phyloP scores from a whole-genome alignment of 2,888 invertebrate genomes.

The Polydrusus pterygomalis region DNA sequence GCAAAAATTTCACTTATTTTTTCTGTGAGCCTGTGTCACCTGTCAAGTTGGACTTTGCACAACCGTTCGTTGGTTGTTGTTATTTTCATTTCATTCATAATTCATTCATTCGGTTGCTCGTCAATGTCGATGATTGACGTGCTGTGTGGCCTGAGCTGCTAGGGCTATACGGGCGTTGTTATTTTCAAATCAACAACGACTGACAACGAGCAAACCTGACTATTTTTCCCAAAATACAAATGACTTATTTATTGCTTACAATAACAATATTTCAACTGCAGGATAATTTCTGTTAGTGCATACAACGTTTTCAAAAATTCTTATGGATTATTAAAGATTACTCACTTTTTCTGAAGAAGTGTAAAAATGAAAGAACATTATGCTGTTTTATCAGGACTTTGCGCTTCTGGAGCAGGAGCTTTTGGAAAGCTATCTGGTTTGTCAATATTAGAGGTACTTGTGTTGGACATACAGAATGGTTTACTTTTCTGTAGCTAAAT shows the following conservation, averaged over 20 bases:
- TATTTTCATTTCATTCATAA: too few relatives aligned
- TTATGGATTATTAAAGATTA: neutral
- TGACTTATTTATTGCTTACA: too few relatives aligned
- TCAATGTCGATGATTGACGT: too few relatives aligned
- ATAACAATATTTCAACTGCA: too few relatives aligned
- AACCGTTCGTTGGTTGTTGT: neutral
- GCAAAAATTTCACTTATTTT: too few relatives aligned
- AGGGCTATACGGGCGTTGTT: too few relatives aligned
- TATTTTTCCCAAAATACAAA: too few relatives aligned
- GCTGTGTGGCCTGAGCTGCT: too few relatives aligned
- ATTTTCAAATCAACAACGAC: neutral
- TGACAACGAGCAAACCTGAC: too few relatives aligned
- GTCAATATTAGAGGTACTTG: slow-evolving; percentile 66
- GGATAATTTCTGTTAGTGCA: too few relatives aligned
- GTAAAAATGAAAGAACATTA: slow-evolving; percentile 60
- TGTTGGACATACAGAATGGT: neutral
- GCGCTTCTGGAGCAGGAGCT: slow-evolving; percentile 78
- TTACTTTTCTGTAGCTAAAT: neutral
- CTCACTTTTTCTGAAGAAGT: neutral
- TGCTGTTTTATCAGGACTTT: slow-evolving; percentile 77
- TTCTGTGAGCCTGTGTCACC: too few relatives aligned
- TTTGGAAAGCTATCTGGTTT: slow-evolving; percentile 79
- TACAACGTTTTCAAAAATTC: neutral
- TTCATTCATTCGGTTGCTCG: too few relatives aligned
- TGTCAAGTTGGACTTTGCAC: neutral